These are phyloP conservation scores for Actinopyga echinites DNA, from an alignment of 53 echinoderm and acorn worm species.

Conservation along the genomic window DNA sequence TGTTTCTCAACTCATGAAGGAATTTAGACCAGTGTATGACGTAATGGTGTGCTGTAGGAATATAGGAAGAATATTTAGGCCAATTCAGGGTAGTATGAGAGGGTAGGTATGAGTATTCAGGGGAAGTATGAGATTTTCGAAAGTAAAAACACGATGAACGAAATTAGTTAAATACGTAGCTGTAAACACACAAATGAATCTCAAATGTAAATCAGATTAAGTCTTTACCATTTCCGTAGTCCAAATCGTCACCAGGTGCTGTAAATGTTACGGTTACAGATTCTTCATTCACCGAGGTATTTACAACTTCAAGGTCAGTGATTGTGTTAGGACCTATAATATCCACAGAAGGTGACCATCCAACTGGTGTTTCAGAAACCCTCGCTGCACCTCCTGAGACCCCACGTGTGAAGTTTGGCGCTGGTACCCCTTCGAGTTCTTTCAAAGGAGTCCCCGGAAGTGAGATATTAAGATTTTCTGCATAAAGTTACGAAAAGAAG, in stretches of 20 bases:
- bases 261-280: background rate
- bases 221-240: background rate
- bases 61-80: too few relatives aligned
- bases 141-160: too few relatives aligned
- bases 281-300: background rate
- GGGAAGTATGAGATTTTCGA: too few relatives aligned
- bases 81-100: too few relatives aligned
- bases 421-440: constrained; percentile 6
- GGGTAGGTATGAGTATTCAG: too few relatives aligned
- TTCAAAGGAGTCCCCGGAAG: background rate
- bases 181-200: too few relatives aligned
- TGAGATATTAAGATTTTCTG: background rate
- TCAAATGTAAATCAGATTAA: too few relatives aligned
- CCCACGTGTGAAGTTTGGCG: constrained; percentile 18
- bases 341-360: background rate
- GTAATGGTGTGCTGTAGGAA: background rate
- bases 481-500: too few relatives aligned
- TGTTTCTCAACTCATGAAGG: background rate
- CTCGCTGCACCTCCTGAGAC: constrained; percentile 19
- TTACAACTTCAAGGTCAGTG: background rate
- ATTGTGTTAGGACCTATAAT: background rate
- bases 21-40: background rate
- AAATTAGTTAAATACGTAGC: too few relatives aligned
- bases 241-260: constrained; percentile 15
- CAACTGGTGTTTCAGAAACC: background rate